Base-by-base conservation (phyloP, 2,113 vertebrate species). In the Alligator mississippiensis region DNA sequence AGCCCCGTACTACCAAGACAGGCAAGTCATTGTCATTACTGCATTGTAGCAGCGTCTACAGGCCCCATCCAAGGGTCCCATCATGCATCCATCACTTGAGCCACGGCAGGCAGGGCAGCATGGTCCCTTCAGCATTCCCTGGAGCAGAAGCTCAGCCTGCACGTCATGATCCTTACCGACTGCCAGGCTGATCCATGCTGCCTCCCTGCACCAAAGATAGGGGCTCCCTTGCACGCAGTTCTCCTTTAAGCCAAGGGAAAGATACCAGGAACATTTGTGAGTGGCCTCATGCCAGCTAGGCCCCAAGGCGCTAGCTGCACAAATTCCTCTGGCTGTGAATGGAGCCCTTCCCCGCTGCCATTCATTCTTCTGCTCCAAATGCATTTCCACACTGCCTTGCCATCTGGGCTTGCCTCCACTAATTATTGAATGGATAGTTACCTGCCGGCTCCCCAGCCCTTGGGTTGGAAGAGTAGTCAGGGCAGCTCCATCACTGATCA, bases 381-480 rank as follows among this genome's bases (percentile, higher is more conserved):
- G 27, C 66, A 22, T 62, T 79, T 28, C 38, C 62, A 47, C 77
- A 38, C 72, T 15, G 55, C 2, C 76, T 93, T 22, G 24, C 70
- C 55, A 87, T 76, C 79, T 28, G 0, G 89, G 87, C 61, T 8
- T 74, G 7, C 17, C 19, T 64, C 72, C 60, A 15, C 17, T 80
- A 47, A 80, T 74, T 64, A 75, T 47, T 27, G 75, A 82, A 22
- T 88, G 85, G 77, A 89, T 91, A 63, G 68, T 93, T 54, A 38
- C 21, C 85, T 85, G 5, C 83, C 92, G 84, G 79, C 85, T 89
- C 88, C 88, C 80, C 8, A 88, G 80, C 90, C 90, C 82, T 60
- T 78, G 79, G 74, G 89, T 85, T 90, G 28, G 28, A 81, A 84
- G 38, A 47, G 18, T 88, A 96, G 83, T 17, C 89, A 90, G 91